Base-by-base conservation (phyloP, 2,797 vertebrate species). In the Selene dorsalis region DNA sequence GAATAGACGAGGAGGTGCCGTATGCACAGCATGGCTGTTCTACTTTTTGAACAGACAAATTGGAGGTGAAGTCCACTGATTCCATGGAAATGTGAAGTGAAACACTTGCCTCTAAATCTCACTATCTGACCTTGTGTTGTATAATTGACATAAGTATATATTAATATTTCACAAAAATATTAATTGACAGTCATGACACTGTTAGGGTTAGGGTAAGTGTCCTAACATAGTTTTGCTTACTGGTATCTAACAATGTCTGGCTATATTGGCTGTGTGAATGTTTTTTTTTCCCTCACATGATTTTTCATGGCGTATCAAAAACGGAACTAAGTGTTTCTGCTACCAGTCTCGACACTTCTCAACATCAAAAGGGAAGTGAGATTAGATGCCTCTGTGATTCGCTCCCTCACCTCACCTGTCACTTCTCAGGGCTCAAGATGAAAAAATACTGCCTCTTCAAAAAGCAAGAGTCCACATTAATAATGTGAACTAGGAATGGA, bases 291-390 rank as follows among this genome's bases (percentile, higher is more conserved):
- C n/a, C 39, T 35, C 62, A 48, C 73, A 35, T 45, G 32, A 20
- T 38, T n/a, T n/a, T 87, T 57, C 80, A 62, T 80, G 47, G 60
- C 38, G 26, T 75, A 69, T 68, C 39, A 80, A 77, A 91, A 90
- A 88, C 65, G 55, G 81, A 91, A 87, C 71, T 77, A 80, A 79
- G 70, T 53, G 38, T 69, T 81, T 78, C 60, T 83, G 66, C 75
- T 69, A 78, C 72, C 48, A 71, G 77, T 56, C 71, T 76, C 24
- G 41, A 81, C 73, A 76, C 58, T 83, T 86, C 77, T 87, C 60
- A 57, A 80, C 75, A 89, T 89, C 85, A 93, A 91, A 94, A 85
- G 70, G 88, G 93, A 95, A 94, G 89, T 90, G 92, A 93, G 89
- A 94, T 87, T 88, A 89, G 82, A 84, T 81, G 70, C 65, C 60